phyloP scores from a whole-genome alignment of 1,140 invertebrate species.

The Pygmarrhopalites habei region DNA sequence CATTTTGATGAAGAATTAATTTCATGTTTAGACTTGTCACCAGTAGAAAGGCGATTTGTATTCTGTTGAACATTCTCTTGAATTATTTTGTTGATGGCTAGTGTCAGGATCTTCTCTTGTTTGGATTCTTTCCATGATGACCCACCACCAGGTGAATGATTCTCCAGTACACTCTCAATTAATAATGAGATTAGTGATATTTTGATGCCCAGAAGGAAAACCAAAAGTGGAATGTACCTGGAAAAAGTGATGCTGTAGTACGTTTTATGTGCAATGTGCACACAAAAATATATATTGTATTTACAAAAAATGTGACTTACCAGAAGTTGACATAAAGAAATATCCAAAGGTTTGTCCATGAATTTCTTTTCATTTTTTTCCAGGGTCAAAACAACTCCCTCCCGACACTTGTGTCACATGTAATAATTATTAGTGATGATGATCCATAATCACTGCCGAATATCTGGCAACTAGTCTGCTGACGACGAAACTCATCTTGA shows the following conservation, averaged over 20 bases:
- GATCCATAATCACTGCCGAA: no score
- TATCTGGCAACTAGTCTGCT: no score
- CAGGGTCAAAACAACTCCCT: neutral
- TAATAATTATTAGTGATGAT: no score
- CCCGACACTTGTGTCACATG: no score
- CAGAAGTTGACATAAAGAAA: neutral
- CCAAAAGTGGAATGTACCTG: conserved; percentile 34
- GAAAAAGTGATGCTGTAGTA: neutral
- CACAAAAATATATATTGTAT: neutral
- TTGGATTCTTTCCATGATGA: neutral
- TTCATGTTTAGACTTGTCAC: neutral
- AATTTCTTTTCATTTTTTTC: conserved; percentile 1
- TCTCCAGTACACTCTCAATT: conserved; percentile 13
- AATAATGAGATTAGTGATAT: conserved; percentile 29
- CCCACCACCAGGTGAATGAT: neutral
- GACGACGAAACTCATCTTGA: no score
- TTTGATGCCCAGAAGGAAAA: conserved; percentile 31
- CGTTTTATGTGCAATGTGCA: no score
- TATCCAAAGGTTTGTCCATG: neutral
- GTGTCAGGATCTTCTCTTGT: neutral
- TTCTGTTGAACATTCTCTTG: neutral
- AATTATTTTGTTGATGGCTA: neutral
- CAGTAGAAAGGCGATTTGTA: neutral
- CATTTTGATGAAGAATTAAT: no score
- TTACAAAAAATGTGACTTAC: neutral